Conservation (phyloP, 2,113 vertebrate species). For the Podilymbus podiceps region DNA sequence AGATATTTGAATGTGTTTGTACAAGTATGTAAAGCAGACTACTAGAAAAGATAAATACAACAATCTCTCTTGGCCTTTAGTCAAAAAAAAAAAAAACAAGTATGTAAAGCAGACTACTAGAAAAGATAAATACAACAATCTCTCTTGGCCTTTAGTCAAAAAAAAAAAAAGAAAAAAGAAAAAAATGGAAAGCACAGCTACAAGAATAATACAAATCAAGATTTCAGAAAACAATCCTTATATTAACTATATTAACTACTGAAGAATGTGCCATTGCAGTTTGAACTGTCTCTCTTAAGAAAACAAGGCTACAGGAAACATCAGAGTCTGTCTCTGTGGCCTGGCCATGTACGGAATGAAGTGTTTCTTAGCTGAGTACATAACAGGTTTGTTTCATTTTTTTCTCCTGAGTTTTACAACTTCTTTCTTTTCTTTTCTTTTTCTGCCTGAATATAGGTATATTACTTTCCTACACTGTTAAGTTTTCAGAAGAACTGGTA, state of each 20-base stretch:
- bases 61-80: background rate
- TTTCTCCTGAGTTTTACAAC: background rate
- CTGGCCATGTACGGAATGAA: background rate
- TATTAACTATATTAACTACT: background rate
- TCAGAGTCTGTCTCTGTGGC: background rate
- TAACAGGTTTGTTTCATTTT: background rate
- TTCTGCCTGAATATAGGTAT: background rate
- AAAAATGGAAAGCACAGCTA: background rate
- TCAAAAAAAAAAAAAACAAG: background rate
- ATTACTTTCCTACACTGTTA: background rate
- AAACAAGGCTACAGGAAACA: background rate
- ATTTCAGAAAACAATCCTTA: background rate
- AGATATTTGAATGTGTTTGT: background rate
- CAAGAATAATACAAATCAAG: background rate
- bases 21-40: background rate
- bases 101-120: background rate
- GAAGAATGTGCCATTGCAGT: background rate
- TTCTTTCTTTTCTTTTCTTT: background rate
- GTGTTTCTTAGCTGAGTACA: background rate
- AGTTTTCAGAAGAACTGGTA: background rate
- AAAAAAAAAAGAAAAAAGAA: background rate
- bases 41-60: background rate
- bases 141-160: background rate
- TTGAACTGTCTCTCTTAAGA: fast-evolving
- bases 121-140: background rate